Percentiles rank a stretch among this genome's conserved stretches.
phyloP scores from a whole-genome alignment of 2,797 vertebrate species.

The Corythornis leucogaster region DNA sequence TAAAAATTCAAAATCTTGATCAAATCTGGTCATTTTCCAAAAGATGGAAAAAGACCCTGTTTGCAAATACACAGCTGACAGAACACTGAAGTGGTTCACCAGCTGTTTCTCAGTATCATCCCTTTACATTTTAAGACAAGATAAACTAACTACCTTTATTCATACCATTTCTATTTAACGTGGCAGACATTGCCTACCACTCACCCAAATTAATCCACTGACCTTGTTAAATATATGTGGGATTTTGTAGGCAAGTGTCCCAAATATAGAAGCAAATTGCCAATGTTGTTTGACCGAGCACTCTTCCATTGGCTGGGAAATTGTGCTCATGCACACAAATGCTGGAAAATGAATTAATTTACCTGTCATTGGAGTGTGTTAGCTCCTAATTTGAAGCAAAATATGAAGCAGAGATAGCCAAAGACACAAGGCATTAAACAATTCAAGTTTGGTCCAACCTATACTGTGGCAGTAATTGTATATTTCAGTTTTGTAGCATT shows the following conservation, averaged over 20 bases:
- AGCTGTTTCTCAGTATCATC: not conserved
- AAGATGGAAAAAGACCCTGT: not conserved
- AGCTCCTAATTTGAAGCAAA: not conserved
- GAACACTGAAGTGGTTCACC: not conserved
- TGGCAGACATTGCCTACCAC: not conserved
- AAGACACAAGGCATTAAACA: fast-evolving
- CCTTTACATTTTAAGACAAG: not conserved
- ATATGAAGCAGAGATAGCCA: not conserved
- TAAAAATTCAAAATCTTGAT: not conserved
- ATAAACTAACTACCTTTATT: not conserved
- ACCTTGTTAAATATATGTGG: not conserved
- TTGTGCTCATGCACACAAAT: not conserved
- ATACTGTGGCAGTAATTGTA: fast-evolving
- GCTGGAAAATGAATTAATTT: not conserved
- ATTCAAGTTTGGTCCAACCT: not conserved
- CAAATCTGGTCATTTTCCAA: not conserved
- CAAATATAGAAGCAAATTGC: conserved; percentile 26
- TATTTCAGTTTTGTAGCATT: not conserved
- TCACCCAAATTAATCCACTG: not conserved
- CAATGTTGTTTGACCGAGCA: conserved; percentile 5
- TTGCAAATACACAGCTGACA: not conserved
- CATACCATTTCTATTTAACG: not conserved
- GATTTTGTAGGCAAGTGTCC: not conserved
- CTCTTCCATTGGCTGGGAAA: not conserved
- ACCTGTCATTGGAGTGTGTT: not conserved